Percentiles rank a stretch among this genome's conserved stretches.
phyloP scores from a whole-genome alignment of 2,888 invertebrate genomes.

The Clepsis dumicolana region DNA sequence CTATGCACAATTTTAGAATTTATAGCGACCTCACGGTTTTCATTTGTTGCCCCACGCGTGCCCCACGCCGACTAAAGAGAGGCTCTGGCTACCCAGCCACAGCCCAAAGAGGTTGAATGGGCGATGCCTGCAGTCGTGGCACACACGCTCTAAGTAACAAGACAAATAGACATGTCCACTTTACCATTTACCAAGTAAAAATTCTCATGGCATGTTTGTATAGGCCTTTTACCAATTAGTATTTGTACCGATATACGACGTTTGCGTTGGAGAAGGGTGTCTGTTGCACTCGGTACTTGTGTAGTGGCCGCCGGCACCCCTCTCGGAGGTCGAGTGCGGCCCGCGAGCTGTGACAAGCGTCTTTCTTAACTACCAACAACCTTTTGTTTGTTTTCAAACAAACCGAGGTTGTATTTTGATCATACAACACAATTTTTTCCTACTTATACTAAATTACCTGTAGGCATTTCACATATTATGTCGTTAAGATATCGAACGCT shows the following conservation, averaged over 20 bases:
- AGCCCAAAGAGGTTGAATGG: constrained; percentile 64
- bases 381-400: constrained; percentile 71
- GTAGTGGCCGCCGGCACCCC: constrained; percentile 67
- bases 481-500: not conserved
- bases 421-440: not conserved
- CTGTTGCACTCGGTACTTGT: constrained; percentile 51
- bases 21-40: not conserved
- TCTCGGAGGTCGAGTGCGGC: constrained; percentile 32
- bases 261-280: constrained; percentile 67
- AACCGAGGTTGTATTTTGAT: constrained; percentile 47
- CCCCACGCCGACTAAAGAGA: constrained; percentile 51
- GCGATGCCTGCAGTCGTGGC: constrained; percentile 73
- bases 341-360: constrained; percentile 42
- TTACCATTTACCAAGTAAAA: constrained; percentile 84
- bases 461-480: not conserved
- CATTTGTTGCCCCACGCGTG: constrained; percentile 46
- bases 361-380: constrained; percentile 59
- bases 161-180: constrained; percentile 83
- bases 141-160: constrained; percentile 84
- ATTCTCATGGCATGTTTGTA: constrained; percentile 83
- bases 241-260: constrained; percentile 82
- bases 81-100: constrained; percentile 58
- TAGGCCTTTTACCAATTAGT: constrained; percentile 85
- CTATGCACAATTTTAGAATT: not conserved
- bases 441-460: not conserved